phyloP scores from a whole-genome alignment of 2,797 vertebrate species.

The Crocodylus rhombifer region DNA sequence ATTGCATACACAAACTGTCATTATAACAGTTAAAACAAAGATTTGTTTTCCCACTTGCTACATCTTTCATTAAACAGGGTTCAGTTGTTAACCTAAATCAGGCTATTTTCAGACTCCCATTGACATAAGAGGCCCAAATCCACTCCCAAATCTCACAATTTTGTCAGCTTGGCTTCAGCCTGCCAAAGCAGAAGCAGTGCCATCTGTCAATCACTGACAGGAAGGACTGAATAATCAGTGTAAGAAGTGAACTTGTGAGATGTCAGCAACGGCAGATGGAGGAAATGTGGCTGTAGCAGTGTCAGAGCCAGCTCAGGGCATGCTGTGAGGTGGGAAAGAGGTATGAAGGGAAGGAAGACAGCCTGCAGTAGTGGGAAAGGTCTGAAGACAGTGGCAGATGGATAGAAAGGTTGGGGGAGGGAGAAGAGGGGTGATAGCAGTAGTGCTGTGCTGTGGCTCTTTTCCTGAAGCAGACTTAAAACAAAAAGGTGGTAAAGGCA shows the following conservation, averaged over 20 bases:
- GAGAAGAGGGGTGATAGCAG: background rate
- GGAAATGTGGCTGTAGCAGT: background rate
- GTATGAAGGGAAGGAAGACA: background rate
- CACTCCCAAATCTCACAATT: fast-evolving
- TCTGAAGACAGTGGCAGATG: background rate
- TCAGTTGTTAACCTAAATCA: background rate
- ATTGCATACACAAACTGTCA: background rate
- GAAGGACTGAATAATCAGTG: fast-evolving
- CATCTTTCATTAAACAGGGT: background rate
- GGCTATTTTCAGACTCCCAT: background rate
- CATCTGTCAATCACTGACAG: background rate
- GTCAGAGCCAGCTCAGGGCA: background rate
- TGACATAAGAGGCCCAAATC: background rate
- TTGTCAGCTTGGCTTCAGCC: fast-evolving
- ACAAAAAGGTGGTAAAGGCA: background rate
- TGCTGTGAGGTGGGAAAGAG: background rate
- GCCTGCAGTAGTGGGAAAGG: background rate
- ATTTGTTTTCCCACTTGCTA: background rate
- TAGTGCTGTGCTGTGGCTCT: fast-evolving
- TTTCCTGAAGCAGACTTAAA: fast-evolving
- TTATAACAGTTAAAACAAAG: background rate
- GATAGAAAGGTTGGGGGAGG: background rate
- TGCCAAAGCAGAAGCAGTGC: background rate
- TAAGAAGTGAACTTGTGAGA: background rate
- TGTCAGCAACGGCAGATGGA: background rate